phyloP scores from a whole-genome alignment of 2,797 vertebrate genomes.

The Hoplostethus atlanticus region DNA sequence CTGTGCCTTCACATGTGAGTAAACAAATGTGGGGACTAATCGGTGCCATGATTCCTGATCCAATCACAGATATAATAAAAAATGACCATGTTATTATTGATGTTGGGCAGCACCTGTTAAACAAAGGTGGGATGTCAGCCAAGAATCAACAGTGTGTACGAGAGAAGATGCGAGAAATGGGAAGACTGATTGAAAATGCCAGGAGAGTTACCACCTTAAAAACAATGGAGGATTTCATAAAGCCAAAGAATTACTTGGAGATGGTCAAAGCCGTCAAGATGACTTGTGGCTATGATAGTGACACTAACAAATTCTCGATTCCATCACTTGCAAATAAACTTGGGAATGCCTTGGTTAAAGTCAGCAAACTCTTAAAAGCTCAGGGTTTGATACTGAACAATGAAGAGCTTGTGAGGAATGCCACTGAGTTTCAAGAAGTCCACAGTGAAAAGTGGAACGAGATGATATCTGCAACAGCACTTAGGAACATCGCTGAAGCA shows the following conservation, averaged over 20 bases:
- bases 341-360: conserved; percentile 37
- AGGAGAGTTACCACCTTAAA: conserved; percentile 22
- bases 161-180: conserved; percentile 55
- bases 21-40: conserved; percentile 39
- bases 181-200: conserved; percentile 33
- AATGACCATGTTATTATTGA: conserved; percentile 39
- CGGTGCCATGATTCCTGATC: conserved; percentile 36
- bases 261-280: conserved; percentile 48
- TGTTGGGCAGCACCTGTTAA: conserved; percentile 47
- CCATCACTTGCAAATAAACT: conserved; percentile 50
- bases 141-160: conserved; percentile 35
- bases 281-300: conserved; percentile 25
- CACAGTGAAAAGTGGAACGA: conserved; percentile 50
- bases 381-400: conserved; percentile 44
- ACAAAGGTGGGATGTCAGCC: conserved; percentile 30
- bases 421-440: conserved; percentile 35
- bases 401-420: conserved; percentile 33
- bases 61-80: conserved; percentile 33
- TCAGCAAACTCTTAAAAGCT: conserved; percentile 53
- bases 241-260: conserved; percentile 42
- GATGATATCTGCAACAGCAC: conserved; percentile 40
- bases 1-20: conserved; percentile 29
- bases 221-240: conserved; percentile 40
- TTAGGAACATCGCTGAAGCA: conserved; percentile 49
- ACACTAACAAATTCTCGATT: conserved; percentile 6